phyloP scores from a whole-genome alignment of 2,113 vertebrate species.

The Oxygymnocypris stewartii region DNA sequence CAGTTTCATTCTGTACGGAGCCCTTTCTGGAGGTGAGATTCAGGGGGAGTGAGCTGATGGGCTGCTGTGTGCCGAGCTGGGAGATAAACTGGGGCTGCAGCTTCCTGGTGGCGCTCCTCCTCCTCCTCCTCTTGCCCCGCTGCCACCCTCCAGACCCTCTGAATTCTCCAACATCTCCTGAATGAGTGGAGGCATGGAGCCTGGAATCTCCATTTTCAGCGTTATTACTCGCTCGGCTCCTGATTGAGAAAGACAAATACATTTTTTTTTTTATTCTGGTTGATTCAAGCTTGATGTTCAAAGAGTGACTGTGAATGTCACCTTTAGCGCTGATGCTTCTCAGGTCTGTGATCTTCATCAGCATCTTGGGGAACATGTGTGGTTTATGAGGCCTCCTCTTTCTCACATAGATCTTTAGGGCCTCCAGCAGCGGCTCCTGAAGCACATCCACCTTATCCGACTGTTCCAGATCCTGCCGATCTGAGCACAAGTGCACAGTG shows the following conservation, averaged over 20 bases:
- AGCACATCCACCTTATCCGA: conserved; percentile 75
- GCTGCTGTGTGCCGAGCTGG: conserved; percentile 81
- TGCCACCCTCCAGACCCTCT: conserved; percentile 70
- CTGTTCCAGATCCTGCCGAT: conserved; percentile 76
- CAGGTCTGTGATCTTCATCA: conserved; percentile 80
- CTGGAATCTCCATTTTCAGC: conserved; percentile 77
- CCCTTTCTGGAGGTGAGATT: neutral
- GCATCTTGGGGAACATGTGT: conserved; percentile 78
- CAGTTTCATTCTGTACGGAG: conserved; percentile 15
- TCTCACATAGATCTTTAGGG: conserved; percentile 76
- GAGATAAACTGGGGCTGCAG: conserved; percentile 80
- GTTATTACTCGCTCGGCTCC: conserved; percentile 77
- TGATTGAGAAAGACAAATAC: conserved; percentile 48
- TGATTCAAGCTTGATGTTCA: neutral
- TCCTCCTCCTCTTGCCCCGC: conserved; percentile 54
- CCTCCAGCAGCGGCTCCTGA: conserved; percentile 75
- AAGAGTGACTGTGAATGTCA: conserved; percentile 29
- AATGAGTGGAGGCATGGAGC: conserved; percentile 77
- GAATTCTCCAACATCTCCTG: conserved; percentile 80
- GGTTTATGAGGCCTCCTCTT: conserved; percentile 76
- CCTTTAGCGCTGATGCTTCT: conserved; percentile 77
- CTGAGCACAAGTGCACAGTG: conserved; percentile 51
- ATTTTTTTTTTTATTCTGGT: neutral
- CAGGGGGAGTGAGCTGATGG: conserved; percentile 74
- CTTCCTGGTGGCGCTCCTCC: conserved; percentile 55